Conservation (phyloP, 2,797 vertebrate genomes). For the Nannoperca australis region DNA sequence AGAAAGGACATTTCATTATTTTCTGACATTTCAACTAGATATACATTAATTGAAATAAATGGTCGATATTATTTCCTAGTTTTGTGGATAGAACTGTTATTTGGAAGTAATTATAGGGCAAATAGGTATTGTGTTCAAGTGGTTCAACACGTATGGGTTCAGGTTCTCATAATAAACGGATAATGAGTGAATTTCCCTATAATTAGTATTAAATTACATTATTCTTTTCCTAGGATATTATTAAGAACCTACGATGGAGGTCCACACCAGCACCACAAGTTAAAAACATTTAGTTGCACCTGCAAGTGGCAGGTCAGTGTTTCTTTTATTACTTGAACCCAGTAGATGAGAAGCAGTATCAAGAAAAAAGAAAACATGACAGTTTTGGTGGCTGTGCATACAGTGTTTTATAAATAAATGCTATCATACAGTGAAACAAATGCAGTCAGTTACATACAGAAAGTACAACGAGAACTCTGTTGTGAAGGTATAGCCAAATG, state of each 20-base stretch:
- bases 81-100: background rate
- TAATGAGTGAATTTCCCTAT: too few species aligned
- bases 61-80: background rate
- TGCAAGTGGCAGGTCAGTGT: background rate
- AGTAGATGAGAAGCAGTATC: background rate
- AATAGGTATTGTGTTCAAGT: background rate
- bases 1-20: background rate
- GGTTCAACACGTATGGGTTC: background rate
- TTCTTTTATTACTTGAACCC: background rate
- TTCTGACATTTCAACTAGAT: background rate
- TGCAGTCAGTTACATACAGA: constrained; percentile 43
- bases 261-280: background rate
- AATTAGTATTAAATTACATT: background rate
- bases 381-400: constrained; percentile 53
- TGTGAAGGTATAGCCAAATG: constrained; percentile 38
- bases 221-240: background rate
- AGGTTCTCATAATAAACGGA: background rate
- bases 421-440: constrained; percentile 56
- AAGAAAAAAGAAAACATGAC: background rate
- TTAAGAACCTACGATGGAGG: background rate
- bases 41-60: background rate
- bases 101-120: background rate
- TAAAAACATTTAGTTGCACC: background rate
- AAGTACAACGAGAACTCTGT: constrained; percentile 36
- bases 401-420: constrained; percentile 66